phyloP scores from a whole-genome alignment of 2,113 vertebrate genomes.

The Dryoscopus gambensis region DNA sequence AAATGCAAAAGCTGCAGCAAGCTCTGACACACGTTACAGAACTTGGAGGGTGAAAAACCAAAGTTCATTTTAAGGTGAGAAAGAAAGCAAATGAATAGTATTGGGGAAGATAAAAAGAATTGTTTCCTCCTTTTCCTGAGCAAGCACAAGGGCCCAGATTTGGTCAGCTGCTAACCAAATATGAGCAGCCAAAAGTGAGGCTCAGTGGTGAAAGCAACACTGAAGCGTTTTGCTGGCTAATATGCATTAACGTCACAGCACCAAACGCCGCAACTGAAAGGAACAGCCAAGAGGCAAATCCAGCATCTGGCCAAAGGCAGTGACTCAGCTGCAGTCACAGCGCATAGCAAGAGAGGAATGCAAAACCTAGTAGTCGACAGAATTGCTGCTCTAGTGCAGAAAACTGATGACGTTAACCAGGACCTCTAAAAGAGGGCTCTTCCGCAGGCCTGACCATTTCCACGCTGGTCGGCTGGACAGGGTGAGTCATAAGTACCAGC shows the following conservation, averaged over 20 bases:
- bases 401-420: neutral
- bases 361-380: neutral
- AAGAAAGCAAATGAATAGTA: neutral
- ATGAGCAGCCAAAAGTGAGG: neutral
- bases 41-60: neutral
- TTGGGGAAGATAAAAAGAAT: neutral
- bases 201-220: neutral
- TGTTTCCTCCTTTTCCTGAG: neutral
- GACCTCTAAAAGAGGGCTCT: neutral
- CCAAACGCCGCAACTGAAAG: neutral
- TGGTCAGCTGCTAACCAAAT: neutral
- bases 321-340: neutral
- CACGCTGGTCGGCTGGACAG: rapidly evolving
- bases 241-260: neutral
- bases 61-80: neutral
- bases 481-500: neutral
- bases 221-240: neutral
- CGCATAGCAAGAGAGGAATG: neutral
- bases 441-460: neutral
- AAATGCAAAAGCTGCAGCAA: neutral
- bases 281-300: neutral
- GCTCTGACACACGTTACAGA: neutral
- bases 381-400: neutral
- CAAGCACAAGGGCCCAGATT: neutral
- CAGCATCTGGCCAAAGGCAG: neutral